phyloP scores from a whole-genome alignment of 2,113 vertebrate species.

The Chaenocephalus aceratus region DNA sequence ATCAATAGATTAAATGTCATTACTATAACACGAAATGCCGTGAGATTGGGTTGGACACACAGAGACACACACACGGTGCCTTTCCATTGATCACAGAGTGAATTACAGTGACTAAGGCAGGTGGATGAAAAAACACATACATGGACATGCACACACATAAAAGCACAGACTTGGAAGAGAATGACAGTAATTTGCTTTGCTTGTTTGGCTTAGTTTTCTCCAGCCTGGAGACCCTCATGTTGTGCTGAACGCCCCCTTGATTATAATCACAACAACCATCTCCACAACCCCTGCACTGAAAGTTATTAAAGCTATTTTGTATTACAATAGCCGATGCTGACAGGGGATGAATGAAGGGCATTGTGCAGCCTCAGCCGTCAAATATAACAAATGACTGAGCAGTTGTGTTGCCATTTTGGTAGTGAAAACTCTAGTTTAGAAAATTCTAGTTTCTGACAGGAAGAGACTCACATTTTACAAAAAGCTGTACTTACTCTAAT shows the following conservation, averaged over 20 bases:
- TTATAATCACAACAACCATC: conserved; percentile 6
- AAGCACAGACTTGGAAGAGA: neutral
- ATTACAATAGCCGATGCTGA: conserved; percentile 43
- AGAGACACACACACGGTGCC: conserved; percentile 2
- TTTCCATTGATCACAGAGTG: conserved; percentile 16
- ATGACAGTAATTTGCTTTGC: conserved; percentile 35
- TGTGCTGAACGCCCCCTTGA: neutral
- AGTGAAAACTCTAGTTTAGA: neutral
- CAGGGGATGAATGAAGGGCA: conserved; percentile 36
- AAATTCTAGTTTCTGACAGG: neutral
- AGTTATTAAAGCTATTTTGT: conserved; percentile 64
- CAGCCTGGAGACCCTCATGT: conserved; percentile 13
- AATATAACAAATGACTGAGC: conserved; percentile 16
- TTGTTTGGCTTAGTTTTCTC: conserved; percentile 31
- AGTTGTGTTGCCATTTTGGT: neutral
- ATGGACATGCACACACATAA: neutral
- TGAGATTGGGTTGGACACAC: too few relatives aligned
- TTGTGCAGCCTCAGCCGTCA: neutral
- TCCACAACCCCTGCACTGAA: neutral
- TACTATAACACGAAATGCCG: too few relatives aligned
- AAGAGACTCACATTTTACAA: neutral
- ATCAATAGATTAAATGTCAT: too few relatives aligned
- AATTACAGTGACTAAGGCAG: conserved; percentile 14
- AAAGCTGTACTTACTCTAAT: too few relatives aligned
- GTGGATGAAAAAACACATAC: neutral